Base-by-base conservation (phyloP, 1,140 invertebrate genomes). In the Rhynchophorus ferrugineus region DNA sequence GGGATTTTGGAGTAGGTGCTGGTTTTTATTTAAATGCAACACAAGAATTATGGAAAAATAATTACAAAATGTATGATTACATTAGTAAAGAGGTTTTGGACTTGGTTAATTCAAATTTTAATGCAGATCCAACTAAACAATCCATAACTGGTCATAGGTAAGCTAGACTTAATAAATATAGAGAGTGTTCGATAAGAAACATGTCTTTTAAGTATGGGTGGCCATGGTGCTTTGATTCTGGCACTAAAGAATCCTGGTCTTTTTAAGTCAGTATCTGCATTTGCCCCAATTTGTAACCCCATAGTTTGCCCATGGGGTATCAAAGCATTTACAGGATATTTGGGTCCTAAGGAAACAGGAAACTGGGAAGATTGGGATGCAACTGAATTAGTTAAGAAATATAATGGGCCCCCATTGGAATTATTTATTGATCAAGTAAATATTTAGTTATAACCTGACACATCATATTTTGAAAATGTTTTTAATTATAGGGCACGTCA, bases 31-130 rank as follows among this genome's bases (percentile, higher is more conserved):
- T 99, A 0, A 87, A 99, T 77, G 93, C 95, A 2, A 86, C 84
- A 1, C 73, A 85, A 61, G 84, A 89, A 20, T 91, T 92, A 46
- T 99, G 95, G 94, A 85, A 85, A 33, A 85, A 82, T 43, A 84
- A 99, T 73, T 99, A 97, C 61, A 81, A 85, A 64, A 99, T 99
- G 96, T 98, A 85, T 62, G 91, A 87, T 37, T 99, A 99, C 65
- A 73, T 99, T n/a, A 93, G 90, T 6, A 80, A 83, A 61, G 96
- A 99, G 73, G 72, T 98, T 34, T 81, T 86, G 49, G 75, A 81
- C 37, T 49, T 96, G n/a, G 78, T 97, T 19, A 80, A 80, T 59
- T 68, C 73, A 2, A 84, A 89, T 64, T 90, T 93, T 62, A 79
- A 79, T 58, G 72, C 77, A 56, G 63, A 80, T 21, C 64, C 75